Conservation (phyloP, 2,888 invertebrate species). For the Parochlus steinenii region DNA sequence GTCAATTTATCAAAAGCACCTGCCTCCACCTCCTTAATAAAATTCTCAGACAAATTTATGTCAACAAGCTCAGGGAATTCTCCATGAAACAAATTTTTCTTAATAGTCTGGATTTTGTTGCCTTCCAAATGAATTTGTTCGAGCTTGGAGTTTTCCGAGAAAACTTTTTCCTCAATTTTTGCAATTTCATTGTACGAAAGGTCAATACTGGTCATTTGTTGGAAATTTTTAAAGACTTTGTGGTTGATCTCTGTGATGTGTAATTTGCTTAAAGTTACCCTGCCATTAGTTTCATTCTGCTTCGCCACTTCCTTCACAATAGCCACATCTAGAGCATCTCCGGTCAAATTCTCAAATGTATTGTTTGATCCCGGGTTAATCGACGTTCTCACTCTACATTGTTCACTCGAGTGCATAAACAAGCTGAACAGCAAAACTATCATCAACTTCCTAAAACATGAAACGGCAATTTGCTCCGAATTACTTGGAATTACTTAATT, state of each 20-base stretch:
- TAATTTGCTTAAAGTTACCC: constrained; percentile 1
- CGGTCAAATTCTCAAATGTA: constrained; percentile 6
- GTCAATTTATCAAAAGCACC: constrained; percentile 7
- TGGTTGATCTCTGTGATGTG: constrained; percentile 2
- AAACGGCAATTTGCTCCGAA: too few relatives aligned
- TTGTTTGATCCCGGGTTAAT: too few relatives aligned
- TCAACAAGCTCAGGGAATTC: constrained; percentile 8
- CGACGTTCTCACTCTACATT: too few relatives aligned
- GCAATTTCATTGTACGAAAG: constrained; percentile 6
- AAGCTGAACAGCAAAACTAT: too few relatives aligned
- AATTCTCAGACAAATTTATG: constrained; percentile 6
- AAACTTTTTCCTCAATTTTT: constrained; percentile 8
- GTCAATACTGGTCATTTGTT: constrained; percentile 1
- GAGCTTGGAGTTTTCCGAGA: not conserved
- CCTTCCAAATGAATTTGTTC: constrained; percentile 9
- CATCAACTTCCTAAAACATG: too few relatives aligned
- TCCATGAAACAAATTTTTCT: constrained; percentile 9
- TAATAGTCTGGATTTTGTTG: constrained; percentile 5
- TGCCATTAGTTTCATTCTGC: constrained; percentile 5
- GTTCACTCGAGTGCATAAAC: too few relatives aligned
- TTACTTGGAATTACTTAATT: too few relatives aligned
- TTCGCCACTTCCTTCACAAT: constrained; percentile 4
- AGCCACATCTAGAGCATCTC: constrained; percentile 4
- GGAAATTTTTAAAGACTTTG: constrained; percentile 5
- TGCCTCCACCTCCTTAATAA: constrained; percentile 1